Percentiles rank a stretch among this genome's conserved stretches.
Evolutionary conservation across 2,797 vertebrate species (phyloP).

Genomic region (Coracias cyanogaster): DNA sequence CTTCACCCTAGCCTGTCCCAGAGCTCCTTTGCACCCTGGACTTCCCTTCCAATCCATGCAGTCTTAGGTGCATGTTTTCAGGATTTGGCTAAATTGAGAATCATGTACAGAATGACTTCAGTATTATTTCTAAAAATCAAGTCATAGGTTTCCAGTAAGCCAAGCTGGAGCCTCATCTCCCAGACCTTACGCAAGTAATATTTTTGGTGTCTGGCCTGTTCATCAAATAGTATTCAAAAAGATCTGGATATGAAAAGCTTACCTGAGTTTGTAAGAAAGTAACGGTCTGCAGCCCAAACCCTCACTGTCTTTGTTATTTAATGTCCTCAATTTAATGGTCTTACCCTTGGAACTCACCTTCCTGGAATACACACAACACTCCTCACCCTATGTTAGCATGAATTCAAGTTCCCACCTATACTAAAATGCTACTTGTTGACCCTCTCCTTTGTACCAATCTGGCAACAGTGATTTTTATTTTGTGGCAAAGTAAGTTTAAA

Average conservation of each 20-base stretch:
- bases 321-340: slow-evolving; percentile 76
- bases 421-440: slow-evolving; percentile 83
- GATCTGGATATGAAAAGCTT: slow-evolving; percentile 20
- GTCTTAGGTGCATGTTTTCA: not conserved
- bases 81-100: not conserved
- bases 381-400: slow-evolving; percentile 81
- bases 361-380: slow-evolving; percentile 73
- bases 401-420: slow-evolving; percentile 81
- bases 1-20: not conserved
- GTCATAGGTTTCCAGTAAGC: not conserved
- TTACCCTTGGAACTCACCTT: slow-evolving; percentile 81
- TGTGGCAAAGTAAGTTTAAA: slow-evolving; percentile 11
- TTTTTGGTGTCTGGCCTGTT: not conserved
- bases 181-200: not conserved
- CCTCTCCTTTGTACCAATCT: slow-evolving; percentile 95
- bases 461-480: slow-evolving; percentile 80
- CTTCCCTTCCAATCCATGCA: not conserved
- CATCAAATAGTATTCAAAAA: not conserved
- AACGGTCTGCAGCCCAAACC: slow-evolving; percentile 80
- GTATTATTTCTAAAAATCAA: not conserved
- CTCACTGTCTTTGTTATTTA: slow-evolving; percentile 76
- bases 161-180: not conserved
- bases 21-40: not conserved
- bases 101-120: not conserved
- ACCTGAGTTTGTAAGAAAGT: slow-evolving; percentile 61